Base-by-base conservation (phyloP, 1,140 invertebrate species). In the Tribolium castaneum region DNA sequence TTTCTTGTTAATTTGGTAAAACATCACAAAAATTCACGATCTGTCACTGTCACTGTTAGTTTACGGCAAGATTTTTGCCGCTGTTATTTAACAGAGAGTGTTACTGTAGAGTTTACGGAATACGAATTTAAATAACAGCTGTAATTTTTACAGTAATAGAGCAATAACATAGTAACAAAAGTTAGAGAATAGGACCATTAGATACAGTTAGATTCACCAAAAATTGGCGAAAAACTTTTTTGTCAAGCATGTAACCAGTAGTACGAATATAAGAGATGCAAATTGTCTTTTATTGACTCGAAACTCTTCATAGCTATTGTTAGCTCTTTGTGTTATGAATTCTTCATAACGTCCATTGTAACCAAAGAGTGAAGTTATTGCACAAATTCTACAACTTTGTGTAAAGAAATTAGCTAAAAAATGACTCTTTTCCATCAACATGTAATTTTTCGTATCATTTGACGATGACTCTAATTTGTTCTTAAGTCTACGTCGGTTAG, bases 271-370 rank as follows among this genome's bases (percentile, higher is more conserved):
- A 50, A 2, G 16, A 19, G 16, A 19, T 19, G 16, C 16, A 56
- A 14, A 59, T 22, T 59, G 54, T 9, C 22, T 22, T 30, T 59
- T 59, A 25, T n/a, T n/a, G 6, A 22, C 4, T 30, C 4, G 14
- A 59, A n/a, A 14, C 14, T 56, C 22, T 22, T 59, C 13, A 45
- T n/a, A 30, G 3, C 25, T 45, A 1, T n/a, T 10, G 5, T 22
- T 6, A 14, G 19, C 22, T 22, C 0, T 56, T 22, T 56, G 16
- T 22, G 22, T 19, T 22, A 6, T 56, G 6, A 16, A 9, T 9
- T 59, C 54, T 59, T 59, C 54, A 25, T 59, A 59, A 19, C 54
- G 51, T 14, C 12, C 51, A 13, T 52, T 52, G 12, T 52, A 52
- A 14, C 51, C 14, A 19, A 52, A 52, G 3, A 2, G 2, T 6